Base-by-base conservation (phyloP, 2,888 invertebrate genomes). In the Notocelia uddmanniana region DNA sequence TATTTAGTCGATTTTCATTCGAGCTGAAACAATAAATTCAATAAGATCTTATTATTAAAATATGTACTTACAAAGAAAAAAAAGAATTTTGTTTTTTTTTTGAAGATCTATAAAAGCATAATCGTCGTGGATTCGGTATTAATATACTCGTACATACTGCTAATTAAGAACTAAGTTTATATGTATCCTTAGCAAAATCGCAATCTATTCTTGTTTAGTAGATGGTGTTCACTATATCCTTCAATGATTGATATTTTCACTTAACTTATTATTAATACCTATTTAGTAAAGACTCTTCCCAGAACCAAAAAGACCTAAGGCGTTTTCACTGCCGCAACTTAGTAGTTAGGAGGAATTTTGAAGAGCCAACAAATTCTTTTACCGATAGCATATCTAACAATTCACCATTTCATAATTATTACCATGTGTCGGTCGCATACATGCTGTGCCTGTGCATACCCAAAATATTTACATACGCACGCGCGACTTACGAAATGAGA, bases 301-400 rank as follows among this genome's bases (percentile, higher is more conserved):
- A 9, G 37, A 15, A 15, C 37, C 21, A 13, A 13, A 6, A 19
- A 34, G 2, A n/a, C 8, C 13, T 8, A 18, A 18, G 34, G 34
- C 59, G 37, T 59, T 59, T 59, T 15, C 59, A 59, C 59, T 37
- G 59, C 37, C 58, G 3, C 15, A 0, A 41, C 15, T 41, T 15
- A 41, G 41, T 15, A 41, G 2, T 15, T 15, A 41, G 2, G 15
- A n/a, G 41, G 15, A 6, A 45, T 45, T n/a, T 6, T 5, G 41
- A 45, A 45, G 41, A 45, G 15, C n/a, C n/a, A n/a, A n/a, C n/a
- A n/a, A n/a, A n/a, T n/a, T n/a, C n/a, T n/a, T n/a, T n/a, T n/a
- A n/a, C n/a, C n/a, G n/a, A 41, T 41, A 41, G 41, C 5, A 41
- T 41, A 41, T 41, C 45, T 45, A 6, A n/a, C 41, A 45, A 45